Base-by-base conservation (phyloP, 2,888 invertebrate species). In the Sinotaia quadrata region DNA sequence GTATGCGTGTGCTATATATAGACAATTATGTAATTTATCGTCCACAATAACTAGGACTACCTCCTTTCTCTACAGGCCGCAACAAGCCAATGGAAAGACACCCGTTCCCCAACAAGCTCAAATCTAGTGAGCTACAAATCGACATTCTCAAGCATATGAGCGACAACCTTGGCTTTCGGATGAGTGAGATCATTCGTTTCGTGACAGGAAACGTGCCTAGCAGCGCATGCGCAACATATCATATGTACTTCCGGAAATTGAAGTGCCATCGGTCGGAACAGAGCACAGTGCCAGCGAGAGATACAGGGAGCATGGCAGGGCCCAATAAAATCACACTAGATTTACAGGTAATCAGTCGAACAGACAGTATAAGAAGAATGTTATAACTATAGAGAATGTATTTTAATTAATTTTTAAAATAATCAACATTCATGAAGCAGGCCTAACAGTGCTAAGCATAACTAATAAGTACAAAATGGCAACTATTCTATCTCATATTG, bases 111-210 rank as follows among this genome's bases (percentile, higher is more conserved):
- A 86, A 86, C 77, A 80, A 77, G 47, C 69, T 85, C 37, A 75
- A 72, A 51, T 74, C 81, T n/a, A 81, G 81, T 8, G 79, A 84
- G 29, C 73, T 87, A 5, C 78, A 83, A 58, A 74, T 77, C 33
- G 79, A 81, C 59, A 79, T 87, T 24, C 62, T 86, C 51, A 81
- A 83, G 56, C 83, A 85, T 74, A 87, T 87, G 86, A 75, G 78
- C 36, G 80, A 83, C 41, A 75, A 78, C 62, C 78, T 85, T 66
- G 85, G 84, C 27, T 85, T 79, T 72, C 72, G 83, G 36, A 69
- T 83, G 56, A 77, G 83, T 27, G 87, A 87, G 54, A 75, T 84
- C 47, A 82, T 86, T 52, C 78, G 84, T 8, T 82, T 81, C 56
- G 84, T 86, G 2, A 81, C 83, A 31, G 77, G 78, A 57, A 86